Base-by-base conservation (phyloP, 2,797 vertebrate genomes). In the Crax fasciolata region DNA sequence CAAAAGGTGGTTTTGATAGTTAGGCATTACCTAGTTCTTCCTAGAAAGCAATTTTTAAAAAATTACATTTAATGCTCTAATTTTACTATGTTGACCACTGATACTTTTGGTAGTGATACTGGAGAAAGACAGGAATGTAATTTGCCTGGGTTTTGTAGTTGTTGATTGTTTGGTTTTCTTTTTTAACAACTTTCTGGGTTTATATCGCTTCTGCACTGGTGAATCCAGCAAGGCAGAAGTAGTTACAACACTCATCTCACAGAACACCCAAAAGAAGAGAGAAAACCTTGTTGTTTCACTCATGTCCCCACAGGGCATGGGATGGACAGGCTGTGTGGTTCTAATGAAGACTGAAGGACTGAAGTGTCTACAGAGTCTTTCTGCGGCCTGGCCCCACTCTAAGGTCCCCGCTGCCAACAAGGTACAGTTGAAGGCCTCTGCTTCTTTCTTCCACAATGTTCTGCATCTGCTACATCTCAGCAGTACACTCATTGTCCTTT, bases 211-310 rank as follows among this genome's bases (percentile, higher is more conserved):
- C 23, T 49, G 32, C 28, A 30, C 13, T 3, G 21, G 7, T 74
- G 44, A 80, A 57, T 63, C 16, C 85, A 51, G 27, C 13, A 71
- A 80, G 44, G 44, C 39, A 85, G 67, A 79, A 93, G 38, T 27
- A 51, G 41, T 11, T 43, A 32, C 43, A 74, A 58, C 4, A 17
- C 12, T 78, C 63, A 8, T 38, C 27, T 44, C 49, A 32, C 10
- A 65, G 43, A 73, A 27, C 2, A 9, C 11, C 19, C 12, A 11
- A 6, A 23, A 17, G 70, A 83, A 20, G 3, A 66, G 51, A 19
- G 9, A 41, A 80, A 87, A 59, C 7, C 11, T 55, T 51, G 49
- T 44, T 13, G 6, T 66, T 81, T 65, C 59, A 30, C 32, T 6
- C 28, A 52, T 10, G 24, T 48, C 15, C 13, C 68, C 23, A 14